Conservation (phyloP, 2,113 vertebrate species). For the Istiophorus platypterus region DNA sequence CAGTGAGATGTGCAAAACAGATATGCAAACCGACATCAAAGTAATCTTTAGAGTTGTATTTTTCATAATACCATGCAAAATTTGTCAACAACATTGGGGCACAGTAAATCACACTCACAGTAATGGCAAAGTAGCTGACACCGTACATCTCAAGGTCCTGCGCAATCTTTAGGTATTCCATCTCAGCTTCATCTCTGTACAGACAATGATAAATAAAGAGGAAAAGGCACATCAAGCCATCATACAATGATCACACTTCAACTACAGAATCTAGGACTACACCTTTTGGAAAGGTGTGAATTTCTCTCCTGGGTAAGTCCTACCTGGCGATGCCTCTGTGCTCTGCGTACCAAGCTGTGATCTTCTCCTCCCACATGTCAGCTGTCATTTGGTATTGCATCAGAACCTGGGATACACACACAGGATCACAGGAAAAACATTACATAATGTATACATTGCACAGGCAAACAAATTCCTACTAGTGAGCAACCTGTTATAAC, state of each 20-base stretch:
- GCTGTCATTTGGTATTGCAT: constrained; percentile 96
- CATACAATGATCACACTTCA: not conserved
- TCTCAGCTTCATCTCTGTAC: constrained; percentile 93
- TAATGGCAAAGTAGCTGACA: constrained; percentile 93
- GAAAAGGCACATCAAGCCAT: not conserved
- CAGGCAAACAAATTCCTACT: not conserved
- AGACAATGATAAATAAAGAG: constrained; percentile 8
- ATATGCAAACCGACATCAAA: not conserved
- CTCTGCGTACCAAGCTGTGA: constrained; percentile 94
- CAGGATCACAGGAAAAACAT: not conserved
- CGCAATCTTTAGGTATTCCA: constrained; percentile 95
- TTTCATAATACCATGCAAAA: not conserved
- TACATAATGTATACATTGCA: not conserved
- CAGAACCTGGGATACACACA: constrained; percentile 84
- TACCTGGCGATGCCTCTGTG: constrained; percentile 95
- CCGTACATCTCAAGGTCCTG: constrained; percentile 97
- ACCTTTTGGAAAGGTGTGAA: not conserved
- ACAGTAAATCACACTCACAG: constrained; percentile 82
- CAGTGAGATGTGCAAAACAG: constrained; percentile 10
- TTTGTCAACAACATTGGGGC: not conserved
- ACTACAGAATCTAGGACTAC: not conserved
- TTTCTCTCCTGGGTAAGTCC: constrained; percentile 11
- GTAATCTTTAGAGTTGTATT: not conserved
- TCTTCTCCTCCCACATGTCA: constrained; percentile 97
- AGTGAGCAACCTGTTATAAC: not conserved